Evolutionary conservation across 2,888 invertebrate genomes (phyloP), one percentile per base, ranked within the genome.

Genomic region (Agrotis segetum): DNA sequence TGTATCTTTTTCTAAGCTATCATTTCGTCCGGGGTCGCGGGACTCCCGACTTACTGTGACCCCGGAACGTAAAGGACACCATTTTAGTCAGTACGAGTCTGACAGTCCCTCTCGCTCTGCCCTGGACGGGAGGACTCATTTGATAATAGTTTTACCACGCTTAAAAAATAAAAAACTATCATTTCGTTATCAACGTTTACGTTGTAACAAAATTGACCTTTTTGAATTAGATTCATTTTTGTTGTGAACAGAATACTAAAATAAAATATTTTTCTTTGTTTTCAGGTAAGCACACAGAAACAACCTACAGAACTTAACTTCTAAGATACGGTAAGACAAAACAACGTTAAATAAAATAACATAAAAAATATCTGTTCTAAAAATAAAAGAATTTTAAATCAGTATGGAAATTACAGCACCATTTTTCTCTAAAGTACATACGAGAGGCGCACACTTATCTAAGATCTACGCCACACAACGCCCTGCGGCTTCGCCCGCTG

Each of bases 401-500:
- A 71, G 62, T 71, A 77, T 85, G 83, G 56, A 85, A 81, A 83
- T 81, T 74, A 72, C 67, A 66, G 67, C 59, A 71, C 71, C 67
- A 77, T 74, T 70, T 71, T 69, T 52, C 46, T 62, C 19, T 40
- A 55, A 70, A 66, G 64, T 63, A 64, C 65, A 56, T 70, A 71
- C 60, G 40, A 49, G 56, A 34, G 47, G 81, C 34, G 52, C 21
- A 40, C 50, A n/a, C 56, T 67, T 85, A 85, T 83, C 86, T 82
- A 69, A 61, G 64, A 77, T 82, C 79, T 79, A 76, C 70, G 78
- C 76, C 77, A 83, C 82, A 87, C 82, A 76, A 47, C 67, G 83
- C 83, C 87, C 85, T 71, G 84, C 82, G 88, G 85, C 86, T 74
- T 79, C 82, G 77, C 86, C 77, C 74, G 85, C 80, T 58, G 76